Percentiles rank a stretch among this genome's conserved stretches.
Conservation (phyloP, 2,113 vertebrate genomes). For the Holacanthus passer region DNA sequence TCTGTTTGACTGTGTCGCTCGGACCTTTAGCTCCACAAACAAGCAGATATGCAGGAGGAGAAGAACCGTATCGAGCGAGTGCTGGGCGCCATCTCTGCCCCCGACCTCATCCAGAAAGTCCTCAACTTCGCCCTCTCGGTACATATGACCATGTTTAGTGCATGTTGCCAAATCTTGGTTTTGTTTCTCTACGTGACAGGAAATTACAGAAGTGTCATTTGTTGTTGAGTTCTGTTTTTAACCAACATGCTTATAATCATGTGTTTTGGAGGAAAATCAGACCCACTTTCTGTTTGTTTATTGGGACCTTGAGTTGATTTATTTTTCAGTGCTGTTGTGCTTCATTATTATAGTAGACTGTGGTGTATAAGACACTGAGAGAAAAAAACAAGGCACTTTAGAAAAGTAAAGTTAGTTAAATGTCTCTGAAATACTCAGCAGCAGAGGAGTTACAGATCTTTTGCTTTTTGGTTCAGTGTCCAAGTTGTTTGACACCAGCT, state of each 20-base stretch:
- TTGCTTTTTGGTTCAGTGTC: too few relatives aligned
- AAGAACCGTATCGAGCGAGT: constrained; percentile 97
- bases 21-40: constrained; percentile 92
- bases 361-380: not conserved
- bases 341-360: not conserved
- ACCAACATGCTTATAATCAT: not conserved
- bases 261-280: not conserved
- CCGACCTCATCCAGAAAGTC: constrained; percentile 98
- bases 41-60: constrained; percentile 99
- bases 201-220: not conserved
- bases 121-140: constrained; percentile 98
- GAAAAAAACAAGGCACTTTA: not conserved
- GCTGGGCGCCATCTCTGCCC: constrained; percentile 93
- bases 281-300: not conserved
- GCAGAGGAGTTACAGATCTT: not conserved
- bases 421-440: not conserved
- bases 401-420: not conserved
- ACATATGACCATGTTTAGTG: constrained; percentile 53
- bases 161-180: not conserved
- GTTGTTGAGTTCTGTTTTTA: not conserved
- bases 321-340: not conserved
- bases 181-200: not conserved
- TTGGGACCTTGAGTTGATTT: not conserved
- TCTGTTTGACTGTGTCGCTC: not conserved
- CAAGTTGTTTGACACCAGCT: too few relatives aligned